These are phyloP conservation scores for Pteria penguin DNA, from an alignment of 2,888 invertebrate species.

Conservation along the genomic window DNA sequence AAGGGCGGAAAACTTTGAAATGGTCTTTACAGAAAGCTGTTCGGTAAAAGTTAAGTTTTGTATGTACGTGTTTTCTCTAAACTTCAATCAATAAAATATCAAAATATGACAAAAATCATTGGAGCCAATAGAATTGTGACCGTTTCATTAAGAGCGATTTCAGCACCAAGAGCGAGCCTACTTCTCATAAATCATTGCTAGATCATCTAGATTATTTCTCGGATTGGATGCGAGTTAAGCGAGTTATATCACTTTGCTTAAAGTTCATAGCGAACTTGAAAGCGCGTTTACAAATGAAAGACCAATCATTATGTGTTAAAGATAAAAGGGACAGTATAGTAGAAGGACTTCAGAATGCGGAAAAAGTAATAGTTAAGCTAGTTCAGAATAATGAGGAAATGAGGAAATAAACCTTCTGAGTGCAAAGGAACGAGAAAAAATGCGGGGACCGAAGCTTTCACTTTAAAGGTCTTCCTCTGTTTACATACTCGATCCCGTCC, in stretches of 20 bases:
- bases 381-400: constrained; percentile 15
- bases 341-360: constrained; percentile 1
- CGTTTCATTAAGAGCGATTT: constrained; percentile 28
- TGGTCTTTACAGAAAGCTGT: too few species aligned
- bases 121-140: too few species aligned
- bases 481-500: constrained; percentile 46
- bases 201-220: constrained; percentile 38
- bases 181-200: neutral
- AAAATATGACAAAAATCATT: too few species aligned
- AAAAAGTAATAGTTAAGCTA: neutral
- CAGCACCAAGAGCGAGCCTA: neutral
- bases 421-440: constrained; percentile 20
- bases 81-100: too few species aligned
- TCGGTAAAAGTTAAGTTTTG: too few species aligned
- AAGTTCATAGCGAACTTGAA: constrained; percentile 24
- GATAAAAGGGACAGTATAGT: neutral
- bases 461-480: constrained; percentile 5
- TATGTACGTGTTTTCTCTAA: too few species aligned
- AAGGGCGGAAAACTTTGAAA: too few species aligned
- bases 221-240: constrained; percentile 24
- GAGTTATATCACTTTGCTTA: constrained; percentile 32
- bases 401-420: constrained; percentile 22
- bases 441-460: neutral
- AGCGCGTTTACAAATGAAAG: neutral
- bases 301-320: too few species aligned